phyloP scores from a whole-genome alignment of 2,888 invertebrate genomes.

The Limulus polyphemus region DNA sequence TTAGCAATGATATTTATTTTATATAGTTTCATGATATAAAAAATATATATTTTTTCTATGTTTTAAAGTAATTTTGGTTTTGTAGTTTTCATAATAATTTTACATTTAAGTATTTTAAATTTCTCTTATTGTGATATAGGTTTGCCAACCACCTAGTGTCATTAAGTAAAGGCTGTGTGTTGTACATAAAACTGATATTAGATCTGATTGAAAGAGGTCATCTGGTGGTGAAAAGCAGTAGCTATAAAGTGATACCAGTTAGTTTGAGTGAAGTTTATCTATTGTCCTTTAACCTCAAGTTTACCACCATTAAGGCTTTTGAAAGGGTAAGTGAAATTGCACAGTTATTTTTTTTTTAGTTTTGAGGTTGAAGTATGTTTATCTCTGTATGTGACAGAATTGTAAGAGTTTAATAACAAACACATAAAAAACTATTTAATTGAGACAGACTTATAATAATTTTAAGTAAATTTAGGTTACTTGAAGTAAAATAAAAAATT shows the following conservation, averaged over 20 bases:
- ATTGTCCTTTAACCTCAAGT: constrained; percentile 75
- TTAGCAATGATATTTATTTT: too few relatives aligned
- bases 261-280: constrained; percentile 78
- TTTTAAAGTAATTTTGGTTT: too few relatives aligned
- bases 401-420: too few relatives aligned
- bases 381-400: too few relatives aligned
- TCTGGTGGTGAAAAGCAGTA: constrained; percentile 80
- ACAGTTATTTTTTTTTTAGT: not conserved
- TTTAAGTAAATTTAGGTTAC: too few relatives aligned
- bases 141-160: constrained; percentile 74
- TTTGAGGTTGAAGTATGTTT: not conserved
- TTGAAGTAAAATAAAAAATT: too few relatives aligned
- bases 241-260: constrained; percentile 79
- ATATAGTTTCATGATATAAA: too few relatives aligned
- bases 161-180: constrained; percentile 74
- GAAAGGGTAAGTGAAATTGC: constrained; percentile 46
- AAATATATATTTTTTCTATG: too few relatives aligned
- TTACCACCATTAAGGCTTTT: constrained; percentile 78
- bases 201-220: constrained; percentile 85
- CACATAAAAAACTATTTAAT: too few relatives aligned
- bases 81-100: too few relatives aligned
- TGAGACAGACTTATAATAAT: too few relatives aligned
- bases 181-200: constrained; percentile 78
- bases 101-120: too few relatives aligned
- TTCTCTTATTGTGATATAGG: constrained; percentile 32